Evolutionary conservation across 1,140 invertebrate genomes (phyloP).

Genomic region (Drosophila athabasca): DNA sequence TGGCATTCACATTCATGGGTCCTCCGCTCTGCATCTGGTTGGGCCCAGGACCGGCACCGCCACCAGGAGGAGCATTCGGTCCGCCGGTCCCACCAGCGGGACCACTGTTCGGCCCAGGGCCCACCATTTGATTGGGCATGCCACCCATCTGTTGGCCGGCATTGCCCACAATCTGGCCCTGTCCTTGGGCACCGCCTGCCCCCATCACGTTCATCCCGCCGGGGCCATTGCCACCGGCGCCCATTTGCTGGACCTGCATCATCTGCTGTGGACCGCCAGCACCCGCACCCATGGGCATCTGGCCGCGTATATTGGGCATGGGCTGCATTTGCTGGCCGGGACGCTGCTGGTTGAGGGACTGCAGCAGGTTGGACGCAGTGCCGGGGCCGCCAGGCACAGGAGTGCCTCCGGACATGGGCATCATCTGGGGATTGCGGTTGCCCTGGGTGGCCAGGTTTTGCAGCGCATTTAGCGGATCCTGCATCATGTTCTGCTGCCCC

Average conservation of each 20-base stretch:
- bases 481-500: constrained; percentile 84
- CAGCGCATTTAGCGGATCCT: constrained; percentile 93
- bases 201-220: constrained; percentile 81
- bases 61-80: constrained; percentile 29
- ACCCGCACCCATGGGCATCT: constrained; percentile 61
- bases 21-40: constrained; percentile 60
- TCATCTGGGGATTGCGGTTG: constrained; percentile 86
- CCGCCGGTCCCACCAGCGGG: constrained; percentile 58
- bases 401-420: constrained; percentile 85
- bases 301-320: constrained; percentile 74
- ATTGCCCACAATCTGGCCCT: constrained; percentile 77
- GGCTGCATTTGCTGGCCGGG: constrained; percentile 80
- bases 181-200: constrained; percentile 80
- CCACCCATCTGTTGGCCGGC: constrained; percentile 84
- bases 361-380: constrained; percentile 75
- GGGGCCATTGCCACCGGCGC: constrained; percentile 49
- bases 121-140: constrained; percentile 83
- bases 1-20: constrained; percentile 64
- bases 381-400: constrained; percentile 70
- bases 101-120: constrained; percentile 75
- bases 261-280: constrained; percentile 63
- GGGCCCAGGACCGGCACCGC: constrained; percentile 39
- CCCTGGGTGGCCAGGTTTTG: constrained; percentile 93
- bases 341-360: constrained; percentile 77
- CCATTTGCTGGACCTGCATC: constrained; percentile 84